Conservation (phyloP, 2,113 vertebrate genomes). For the Phylloscopus trochiloides region DNA sequence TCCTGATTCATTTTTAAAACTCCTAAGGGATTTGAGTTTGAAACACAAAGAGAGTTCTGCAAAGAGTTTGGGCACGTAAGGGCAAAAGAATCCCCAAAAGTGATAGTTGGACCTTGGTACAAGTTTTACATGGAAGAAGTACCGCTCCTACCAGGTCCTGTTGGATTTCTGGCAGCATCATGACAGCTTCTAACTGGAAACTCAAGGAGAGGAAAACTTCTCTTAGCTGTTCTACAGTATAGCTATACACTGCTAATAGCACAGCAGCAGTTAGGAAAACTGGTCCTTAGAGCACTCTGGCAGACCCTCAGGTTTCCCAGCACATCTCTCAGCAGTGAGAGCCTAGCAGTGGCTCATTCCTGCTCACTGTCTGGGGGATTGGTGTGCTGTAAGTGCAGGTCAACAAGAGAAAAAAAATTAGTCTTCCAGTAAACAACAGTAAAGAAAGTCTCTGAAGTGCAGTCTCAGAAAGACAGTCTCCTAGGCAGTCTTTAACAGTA, state of each 20-base stretch:
- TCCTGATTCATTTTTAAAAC: not conserved
- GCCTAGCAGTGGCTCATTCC: not conserved
- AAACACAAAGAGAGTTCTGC: not conserved
- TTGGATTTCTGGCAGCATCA: not conserved
- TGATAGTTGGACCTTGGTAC: accelerated
- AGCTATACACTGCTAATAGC: not conserved
- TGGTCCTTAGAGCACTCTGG: not conserved
- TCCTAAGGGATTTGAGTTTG: not conserved
- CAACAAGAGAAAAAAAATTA: not conserved
- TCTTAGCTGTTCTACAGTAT: not conserved
- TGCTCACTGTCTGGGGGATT: not conserved
- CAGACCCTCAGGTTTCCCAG: not conserved
- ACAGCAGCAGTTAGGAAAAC: not conserved
- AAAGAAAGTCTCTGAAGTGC: not conserved
- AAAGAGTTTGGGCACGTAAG: not conserved
- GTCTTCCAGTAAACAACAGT: not conserved
- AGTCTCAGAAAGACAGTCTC: not conserved
- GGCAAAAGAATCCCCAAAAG: not conserved
- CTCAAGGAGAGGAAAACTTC: not conserved
- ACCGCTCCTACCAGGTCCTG: not conserved
- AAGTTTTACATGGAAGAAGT: not conserved
- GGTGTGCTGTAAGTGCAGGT: not conserved
- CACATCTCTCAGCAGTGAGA: not conserved
- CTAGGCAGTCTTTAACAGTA: not conserved
- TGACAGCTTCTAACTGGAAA: not conserved